These are phyloP conservation scores for Miniopterus natalensis DNA, from an alignment of 2,113 vertebrate species.

Conservation along the genomic window DNA sequence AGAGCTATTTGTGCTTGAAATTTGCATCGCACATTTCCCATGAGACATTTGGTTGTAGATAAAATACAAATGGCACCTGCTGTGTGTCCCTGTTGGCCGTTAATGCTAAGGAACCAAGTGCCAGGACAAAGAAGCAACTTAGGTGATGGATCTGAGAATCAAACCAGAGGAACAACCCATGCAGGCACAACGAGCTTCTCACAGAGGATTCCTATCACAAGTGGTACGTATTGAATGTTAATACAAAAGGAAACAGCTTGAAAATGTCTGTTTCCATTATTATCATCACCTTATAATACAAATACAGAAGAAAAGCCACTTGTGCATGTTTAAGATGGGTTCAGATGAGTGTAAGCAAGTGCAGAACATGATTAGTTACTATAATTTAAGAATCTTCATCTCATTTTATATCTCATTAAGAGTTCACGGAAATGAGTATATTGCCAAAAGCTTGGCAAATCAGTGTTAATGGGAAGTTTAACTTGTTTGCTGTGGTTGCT, in stretches of 20 bases:
- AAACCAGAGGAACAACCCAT: conserved; percentile 6
- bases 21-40: neutral
- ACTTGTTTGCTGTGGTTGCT: neutral
- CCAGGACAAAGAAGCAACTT: conserved; percentile 4
- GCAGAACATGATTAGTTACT: neutral
- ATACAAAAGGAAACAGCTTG: conserved; percentile 30
- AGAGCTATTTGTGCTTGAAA: neutral
- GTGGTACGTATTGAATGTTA: neutral
- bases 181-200: neutral
- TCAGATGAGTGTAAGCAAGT: conserved; percentile 48
- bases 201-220: neutral
- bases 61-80: conserved; percentile 69
- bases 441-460: conserved; percentile 21
- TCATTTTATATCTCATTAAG: conserved; percentile 41
- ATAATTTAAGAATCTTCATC: conserved; percentile 7
- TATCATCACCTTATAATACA: neutral
- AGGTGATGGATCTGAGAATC: neutral
- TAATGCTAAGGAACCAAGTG: neutral
- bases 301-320: neutral
- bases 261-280: neutral
- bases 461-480: neutral
- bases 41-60: neutral
- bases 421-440: conserved; percentile 15
- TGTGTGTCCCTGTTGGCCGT: neutral
- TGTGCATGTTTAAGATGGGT: neutral